Conservation (phyloP, 2,797 vertebrate genomes). For the Falco peregrinus region DNA sequence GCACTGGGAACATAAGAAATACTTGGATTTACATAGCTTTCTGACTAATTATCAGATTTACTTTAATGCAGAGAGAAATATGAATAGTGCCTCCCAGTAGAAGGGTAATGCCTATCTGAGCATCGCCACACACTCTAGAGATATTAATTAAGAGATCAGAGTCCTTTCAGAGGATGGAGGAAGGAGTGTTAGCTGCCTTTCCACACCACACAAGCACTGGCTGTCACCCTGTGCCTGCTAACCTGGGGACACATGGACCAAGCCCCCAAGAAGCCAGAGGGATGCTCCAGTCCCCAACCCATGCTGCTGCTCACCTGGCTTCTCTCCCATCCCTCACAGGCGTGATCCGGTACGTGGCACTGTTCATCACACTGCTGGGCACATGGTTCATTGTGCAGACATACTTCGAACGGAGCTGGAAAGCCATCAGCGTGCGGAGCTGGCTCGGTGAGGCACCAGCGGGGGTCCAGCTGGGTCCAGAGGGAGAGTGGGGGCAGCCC, state of each 20-base stretch:
- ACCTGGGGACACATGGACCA: rapidly evolving
- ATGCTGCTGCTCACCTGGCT: neutral
- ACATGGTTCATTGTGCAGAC: slow-evolving; percentile 37
- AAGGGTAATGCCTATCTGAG: neutral
- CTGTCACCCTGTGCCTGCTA: neutral
- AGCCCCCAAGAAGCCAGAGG: neutral
- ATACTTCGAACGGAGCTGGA: neutral
- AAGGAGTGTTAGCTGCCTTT: neutral
- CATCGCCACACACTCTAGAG: neutral
- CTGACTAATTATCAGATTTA: slow-evolving; percentile 37
- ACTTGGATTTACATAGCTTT: slow-evolving; percentile 25
- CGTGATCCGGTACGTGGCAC: neutral
- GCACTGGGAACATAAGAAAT: neutral
- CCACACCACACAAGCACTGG: neutral
- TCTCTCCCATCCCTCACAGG: neutral
- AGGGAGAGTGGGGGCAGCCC: neutral
- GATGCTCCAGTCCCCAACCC: rapidly evolving
- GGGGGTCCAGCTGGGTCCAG: rapidly evolving
- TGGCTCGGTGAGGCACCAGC: slow-evolving; percentile 66
- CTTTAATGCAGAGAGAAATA: neutral
- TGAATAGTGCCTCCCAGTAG: slow-evolving; percentile 1
- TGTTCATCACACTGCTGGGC: slow-evolving; percentile 35
- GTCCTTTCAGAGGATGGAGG: neutral
- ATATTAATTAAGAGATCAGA: slow-evolving; percentile 15
- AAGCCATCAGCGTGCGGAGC: slow-evolving; percentile 51